These are phyloP conservation scores for Lepidothrix coronata DNA, from an alignment of 2,113 vertebrate species.

Conservation along the genomic window DNA sequence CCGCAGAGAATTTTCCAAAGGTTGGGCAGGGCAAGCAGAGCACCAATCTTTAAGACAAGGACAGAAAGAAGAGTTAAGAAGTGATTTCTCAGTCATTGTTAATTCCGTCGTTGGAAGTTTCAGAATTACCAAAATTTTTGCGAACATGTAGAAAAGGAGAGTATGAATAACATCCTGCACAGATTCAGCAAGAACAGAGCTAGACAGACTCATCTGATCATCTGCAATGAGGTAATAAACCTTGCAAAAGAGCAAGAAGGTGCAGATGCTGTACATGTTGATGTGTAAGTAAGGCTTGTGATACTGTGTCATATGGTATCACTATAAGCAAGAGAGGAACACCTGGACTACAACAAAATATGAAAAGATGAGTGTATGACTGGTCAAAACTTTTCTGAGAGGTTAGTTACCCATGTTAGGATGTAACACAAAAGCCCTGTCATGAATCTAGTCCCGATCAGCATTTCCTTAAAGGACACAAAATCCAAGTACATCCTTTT, in stretches of 20 bases:
- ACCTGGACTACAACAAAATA: neutral
- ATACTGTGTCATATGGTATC: too few relatives aligned
- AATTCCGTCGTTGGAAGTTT: neutral
- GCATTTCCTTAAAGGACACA: neutral
- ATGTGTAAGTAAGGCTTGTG: neutral
- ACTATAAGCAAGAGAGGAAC: neutral
- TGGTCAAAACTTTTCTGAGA: neutral
- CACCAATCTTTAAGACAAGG: neutral
- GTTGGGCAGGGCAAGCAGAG: neutral
- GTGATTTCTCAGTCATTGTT: neutral
- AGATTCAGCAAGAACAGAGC: neutral
- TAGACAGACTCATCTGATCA: neutral
- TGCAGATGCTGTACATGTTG: neutral
- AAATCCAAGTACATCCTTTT: too few relatives aligned
- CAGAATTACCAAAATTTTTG: neutral
- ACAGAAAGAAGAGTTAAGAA: neutral
- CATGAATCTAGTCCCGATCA: neutral
- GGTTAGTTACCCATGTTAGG: neutral
- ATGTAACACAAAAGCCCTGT: neutral
- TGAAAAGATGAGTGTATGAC: neutral
- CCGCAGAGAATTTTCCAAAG: neutral
- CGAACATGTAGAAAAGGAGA: neutral
- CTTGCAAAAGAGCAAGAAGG: neutral
- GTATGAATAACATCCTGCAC: neutral
- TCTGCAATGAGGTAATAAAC: neutral